phyloP scores from a whole-genome alignment of 2,888 invertebrate species.

The Siphlonurus alternatus region DNA sequence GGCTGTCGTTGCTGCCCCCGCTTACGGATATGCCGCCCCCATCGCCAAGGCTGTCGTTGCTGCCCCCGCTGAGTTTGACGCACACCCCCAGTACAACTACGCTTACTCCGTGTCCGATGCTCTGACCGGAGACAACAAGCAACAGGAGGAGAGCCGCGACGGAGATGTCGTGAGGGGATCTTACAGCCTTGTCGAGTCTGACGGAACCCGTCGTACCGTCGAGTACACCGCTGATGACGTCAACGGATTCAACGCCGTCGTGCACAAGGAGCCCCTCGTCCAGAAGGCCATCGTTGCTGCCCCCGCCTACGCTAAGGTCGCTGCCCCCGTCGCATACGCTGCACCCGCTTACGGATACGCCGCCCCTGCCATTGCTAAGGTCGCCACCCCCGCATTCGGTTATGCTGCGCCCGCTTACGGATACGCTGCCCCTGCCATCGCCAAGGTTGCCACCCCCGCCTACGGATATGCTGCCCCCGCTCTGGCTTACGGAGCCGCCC shows the following conservation, averaged over 20 bases:
- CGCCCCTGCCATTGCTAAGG: slow-evolving; percentile 2
- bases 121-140: slow-evolving; percentile 10
- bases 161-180: slow-evolving; percentile 9
- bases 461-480: slow-evolving; percentile 2
- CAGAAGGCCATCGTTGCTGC: slow-evolving; percentile 7
- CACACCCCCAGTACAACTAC: slow-evolving; percentile 11
- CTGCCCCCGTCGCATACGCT: slow-evolving; percentile 6
- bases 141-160: slow-evolving; percentile 8
- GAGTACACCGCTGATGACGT: slow-evolving; percentile 9
- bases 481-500: neutral
- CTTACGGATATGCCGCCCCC: slow-evolving; percentile 11
- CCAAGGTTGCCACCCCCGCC: slow-evolving; percentile 4
- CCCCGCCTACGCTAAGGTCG: slow-evolving; percentile 2
- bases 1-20: slow-evolving; percentile 5
- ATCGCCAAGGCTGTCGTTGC: slow-evolving; percentile 11
- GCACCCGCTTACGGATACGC: slow-evolving; percentile 7
- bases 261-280: slow-evolving; percentile 7
- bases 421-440: neutral
- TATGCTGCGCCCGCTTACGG: slow-evolving; percentile 3
- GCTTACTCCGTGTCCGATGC: slow-evolving; percentile 9
- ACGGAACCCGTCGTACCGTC: slow-evolving; percentile 9
- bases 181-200: slow-evolving; percentile 8
- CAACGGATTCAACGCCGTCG: slow-evolving; percentile 12
- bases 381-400: neutral
- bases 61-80: slow-evolving; percentile 11